Base-by-base conservation (phyloP, 2,888 invertebrate species). In the Limnephilus lunatus region DNA sequence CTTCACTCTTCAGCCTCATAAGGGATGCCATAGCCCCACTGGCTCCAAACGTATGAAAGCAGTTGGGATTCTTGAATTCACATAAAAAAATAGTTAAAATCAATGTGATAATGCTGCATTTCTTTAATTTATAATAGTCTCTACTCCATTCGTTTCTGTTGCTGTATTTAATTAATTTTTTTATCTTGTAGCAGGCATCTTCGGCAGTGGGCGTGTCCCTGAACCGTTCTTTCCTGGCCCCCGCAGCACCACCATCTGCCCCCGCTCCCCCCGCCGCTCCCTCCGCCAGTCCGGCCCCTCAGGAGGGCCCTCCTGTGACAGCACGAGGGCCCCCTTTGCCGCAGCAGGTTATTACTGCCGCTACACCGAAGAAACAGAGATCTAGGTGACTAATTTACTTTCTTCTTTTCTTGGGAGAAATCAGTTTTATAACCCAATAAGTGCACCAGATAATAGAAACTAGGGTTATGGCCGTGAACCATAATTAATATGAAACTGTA, bases 311-410 rank as follows among this genome's bases (percentile, higher is more conserved):
- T 80, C 87, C 30, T 88, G 82, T n/a, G 88, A 82, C 32, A 85
- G 88, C 12, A 83, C 91, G 85, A 48, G 90, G n/a, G 88, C 35
- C 30, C 83, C 90, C 86, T 93, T 89, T 82, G 3, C 82, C 68
- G 68, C 68, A 68, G 25, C 68, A 68, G 68, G 94, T 39, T 32
- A 11, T 83, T n/a, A 32, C 83, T 83, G 86, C 44, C 11, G 85
- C 35, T n/a, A 87, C 94, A 80, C 94, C 94, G n/a, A 95, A 95
- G 92, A 95, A 95, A 86, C 85, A 87, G 32, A 68, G 81, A 81
- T 44, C 82, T 12, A 82, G 82, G 81, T 90, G 30, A 44, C 25
- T 32, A 68, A 25, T 25, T 68, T 9, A 25, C 2, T 25, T 68
- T 68, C 68, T 68, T 25, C 19, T 68, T 25, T 68, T n/a, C 25